Evolutionary conservation across 2,888 invertebrate genomes (phyloP).

Genomic region (Stenodera caucasica): DNA sequence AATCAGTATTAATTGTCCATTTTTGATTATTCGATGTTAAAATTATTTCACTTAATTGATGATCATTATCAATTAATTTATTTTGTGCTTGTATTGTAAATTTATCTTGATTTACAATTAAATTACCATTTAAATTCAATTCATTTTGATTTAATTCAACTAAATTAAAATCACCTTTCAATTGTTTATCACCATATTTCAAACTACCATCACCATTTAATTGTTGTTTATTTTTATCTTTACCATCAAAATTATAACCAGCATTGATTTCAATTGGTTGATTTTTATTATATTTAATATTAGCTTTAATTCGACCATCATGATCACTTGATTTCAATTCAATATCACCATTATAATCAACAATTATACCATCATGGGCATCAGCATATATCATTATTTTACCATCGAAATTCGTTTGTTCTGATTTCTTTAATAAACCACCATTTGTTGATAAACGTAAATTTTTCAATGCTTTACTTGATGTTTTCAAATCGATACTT

Average conservation of each 20-base stretch:
- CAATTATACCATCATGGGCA: constrained; percentile 54
- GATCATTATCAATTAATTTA: constrained; percentile 48
- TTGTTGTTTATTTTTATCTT: constrained; percentile 38
- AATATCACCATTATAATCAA: constrained; percentile 66
- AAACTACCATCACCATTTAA: constrained; percentile 40
- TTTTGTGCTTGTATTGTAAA: constrained; percentile 56
- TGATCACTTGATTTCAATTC: constrained; percentile 67
- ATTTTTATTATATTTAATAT: constrained; percentile 52
- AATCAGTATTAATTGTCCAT: constrained; percentile 60
- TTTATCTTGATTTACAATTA: constrained; percentile 58
- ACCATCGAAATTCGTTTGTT: constrained; percentile 37
- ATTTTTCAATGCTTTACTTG: constrained; percentile 62
- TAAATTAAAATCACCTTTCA: constrained; percentile 50
- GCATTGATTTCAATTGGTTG: constrained; percentile 54
- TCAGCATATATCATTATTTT: constrained; percentile 39
- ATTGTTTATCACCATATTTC: constrained; percentile 50
- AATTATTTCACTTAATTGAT: constrained; percentile 51
- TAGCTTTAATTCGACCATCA: constrained; percentile 63
- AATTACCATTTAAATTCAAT: constrained; percentile 54
- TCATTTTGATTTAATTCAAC: constrained; percentile 45
- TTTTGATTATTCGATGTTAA: constrained; percentile 62
- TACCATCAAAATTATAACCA: constrained; percentile 37
- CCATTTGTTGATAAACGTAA: constrained; percentile 57
- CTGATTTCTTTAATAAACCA: constrained; percentile 41
- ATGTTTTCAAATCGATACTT: constrained; percentile 58